Evolutionary conservation across 2,888 invertebrate genomes (phyloP).

Genomic region (Drosophila sordidapex): DNA sequence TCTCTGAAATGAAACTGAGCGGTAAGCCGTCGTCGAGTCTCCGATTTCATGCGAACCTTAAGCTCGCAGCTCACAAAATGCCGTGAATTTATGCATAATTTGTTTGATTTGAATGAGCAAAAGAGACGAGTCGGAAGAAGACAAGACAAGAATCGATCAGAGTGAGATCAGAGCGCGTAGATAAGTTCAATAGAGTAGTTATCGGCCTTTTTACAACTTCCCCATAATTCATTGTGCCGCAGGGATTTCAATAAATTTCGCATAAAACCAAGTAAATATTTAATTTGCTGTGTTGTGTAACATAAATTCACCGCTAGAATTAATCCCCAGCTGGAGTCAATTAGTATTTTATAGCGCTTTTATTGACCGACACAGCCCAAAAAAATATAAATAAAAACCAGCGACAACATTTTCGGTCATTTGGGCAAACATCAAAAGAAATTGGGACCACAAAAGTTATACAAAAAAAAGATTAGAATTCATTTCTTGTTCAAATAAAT

Average conservation of each 20-base stretch:
- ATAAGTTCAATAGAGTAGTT: constrained; percentile 23
- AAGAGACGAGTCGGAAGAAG: constrained; percentile 8
- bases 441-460: constrained; percentile 34
- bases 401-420: constrained; percentile 34
- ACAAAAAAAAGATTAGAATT: constrained; percentile 55
- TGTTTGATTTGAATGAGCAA: constrained; percentile 45
- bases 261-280: constrained; percentile 71
- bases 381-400: constrained; percentile 18
- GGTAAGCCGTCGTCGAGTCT: constrained; percentile 7
- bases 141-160: constrained; percentile 61
- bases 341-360: constrained; percentile 78
- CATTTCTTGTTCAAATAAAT: constrained; percentile 54
- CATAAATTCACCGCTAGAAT: constrained; percentile 77
- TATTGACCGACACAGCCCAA: constrained; percentile 47
- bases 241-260: constrained; percentile 69
- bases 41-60: constrained; percentile 49
- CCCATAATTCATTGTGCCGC: constrained; percentile 55
- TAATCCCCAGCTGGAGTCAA: constrained; percentile 73
- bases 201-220: constrained; percentile 25
- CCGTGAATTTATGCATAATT: constrained; percentile 68
- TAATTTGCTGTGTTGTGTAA: constrained; percentile 74
- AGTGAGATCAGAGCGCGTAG: constrained; percentile 24
- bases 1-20: neutral
- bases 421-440: constrained; percentile 54
- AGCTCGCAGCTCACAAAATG: constrained; percentile 31